Evolutionary conservation across 2,797 vertebrate species (phyloP).

Genomic region (Chiropotes sagulatus): DNA sequence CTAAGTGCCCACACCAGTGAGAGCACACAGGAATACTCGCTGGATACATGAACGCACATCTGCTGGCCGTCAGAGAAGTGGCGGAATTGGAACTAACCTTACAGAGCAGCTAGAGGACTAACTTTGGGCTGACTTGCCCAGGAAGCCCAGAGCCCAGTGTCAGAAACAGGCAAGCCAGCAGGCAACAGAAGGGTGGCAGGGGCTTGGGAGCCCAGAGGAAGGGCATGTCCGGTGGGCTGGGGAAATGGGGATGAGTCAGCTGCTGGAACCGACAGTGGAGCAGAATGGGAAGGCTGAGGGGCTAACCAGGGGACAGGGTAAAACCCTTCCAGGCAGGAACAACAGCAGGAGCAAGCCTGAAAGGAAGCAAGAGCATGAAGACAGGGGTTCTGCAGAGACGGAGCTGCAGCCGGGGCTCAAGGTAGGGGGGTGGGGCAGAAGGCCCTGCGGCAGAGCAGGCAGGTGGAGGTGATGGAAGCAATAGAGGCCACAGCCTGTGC

Average conservation of each 20-base stretch:
- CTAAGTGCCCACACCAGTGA: not conserved
- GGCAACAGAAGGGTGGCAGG: not conserved
- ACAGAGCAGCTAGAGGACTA: not conserved
- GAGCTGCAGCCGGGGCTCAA: not conserved
- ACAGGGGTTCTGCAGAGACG: not conserved
- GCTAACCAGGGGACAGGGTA: not conserved
- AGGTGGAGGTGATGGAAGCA: accelerated
- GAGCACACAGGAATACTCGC: not conserved
- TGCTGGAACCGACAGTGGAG: not conserved
- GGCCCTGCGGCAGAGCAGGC: not conserved
- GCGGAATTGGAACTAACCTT: not conserved
- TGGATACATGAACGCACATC: accelerated
- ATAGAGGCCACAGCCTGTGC: not conserved
- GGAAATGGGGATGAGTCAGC: not conserved
- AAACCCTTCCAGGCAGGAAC: not conserved
- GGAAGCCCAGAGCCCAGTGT: not conserved
- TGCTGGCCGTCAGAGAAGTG: too few relatives aligned
- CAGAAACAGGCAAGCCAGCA: not conserved
- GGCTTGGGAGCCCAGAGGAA: not conserved
- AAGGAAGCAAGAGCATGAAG: not conserved
- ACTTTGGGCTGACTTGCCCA: not conserved
- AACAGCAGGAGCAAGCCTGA: not conserved
- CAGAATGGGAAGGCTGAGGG: not conserved
- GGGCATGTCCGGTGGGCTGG: not conserved
- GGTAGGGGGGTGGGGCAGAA: accelerated